These are phyloP conservation scores for Meandrina meandrites DNA, from an alignment of 92 coral and sea anemone species.

Conservation along the genomic window DNA sequence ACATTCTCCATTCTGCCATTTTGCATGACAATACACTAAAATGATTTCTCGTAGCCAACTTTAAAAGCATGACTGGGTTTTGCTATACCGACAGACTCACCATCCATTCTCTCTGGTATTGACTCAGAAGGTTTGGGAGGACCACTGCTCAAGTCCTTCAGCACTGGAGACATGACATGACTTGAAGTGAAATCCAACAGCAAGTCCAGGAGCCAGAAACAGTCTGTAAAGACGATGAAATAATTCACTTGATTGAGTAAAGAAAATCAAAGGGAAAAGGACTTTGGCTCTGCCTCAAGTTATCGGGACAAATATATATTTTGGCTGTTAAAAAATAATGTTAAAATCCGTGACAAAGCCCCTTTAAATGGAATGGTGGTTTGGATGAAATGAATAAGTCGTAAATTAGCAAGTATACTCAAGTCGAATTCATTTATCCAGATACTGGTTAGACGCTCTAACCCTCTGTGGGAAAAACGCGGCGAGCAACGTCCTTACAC, in stretches of 20 bases:
- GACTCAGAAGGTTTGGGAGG: conserved; percentile 48
- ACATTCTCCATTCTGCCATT: not conserved
- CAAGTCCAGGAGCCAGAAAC: conserved; percentile 91
- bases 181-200: conserved; percentile 80
- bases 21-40: not conserved
- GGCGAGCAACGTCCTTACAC: not conserved
- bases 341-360: too few species aligned
- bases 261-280: too few species aligned
- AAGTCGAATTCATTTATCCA: too few species aligned
- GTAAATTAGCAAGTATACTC: too few species aligned
- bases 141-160: conserved; percentile 63
- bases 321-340: too few species aligned
- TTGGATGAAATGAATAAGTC: too few species aligned
- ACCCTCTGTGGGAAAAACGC: too few species aligned
- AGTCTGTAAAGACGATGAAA: conserved; percentile 54
- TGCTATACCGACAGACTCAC: conserved; percentile 33
- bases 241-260: too few species aligned
- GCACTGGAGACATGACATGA: conserved; percentile 62
- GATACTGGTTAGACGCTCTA: too few species aligned
- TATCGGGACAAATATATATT: too few species aligned
- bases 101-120: conserved; percentile 98
- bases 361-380: too few species aligned
- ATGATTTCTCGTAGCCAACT: not conserved
- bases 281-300: too few species aligned
- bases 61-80: not conserved